phyloP scores from a whole-genome alignment of 2,797 vertebrate species.

The Sylvia borin region DNA sequence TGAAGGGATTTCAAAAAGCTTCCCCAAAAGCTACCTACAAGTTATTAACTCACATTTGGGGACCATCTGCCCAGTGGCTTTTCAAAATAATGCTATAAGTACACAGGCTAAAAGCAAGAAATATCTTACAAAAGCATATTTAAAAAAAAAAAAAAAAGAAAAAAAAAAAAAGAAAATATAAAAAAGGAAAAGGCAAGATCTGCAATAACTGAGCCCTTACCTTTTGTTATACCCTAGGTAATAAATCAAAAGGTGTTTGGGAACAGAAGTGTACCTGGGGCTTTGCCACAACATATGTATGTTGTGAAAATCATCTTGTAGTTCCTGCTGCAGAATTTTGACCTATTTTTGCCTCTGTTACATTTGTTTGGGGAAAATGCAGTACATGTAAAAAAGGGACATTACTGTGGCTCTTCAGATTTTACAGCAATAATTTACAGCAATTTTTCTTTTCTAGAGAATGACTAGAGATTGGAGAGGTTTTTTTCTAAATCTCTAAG shows the following conservation, averaged over 20 bases:
- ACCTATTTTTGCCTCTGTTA: background rate
- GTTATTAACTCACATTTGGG: conserved; percentile 40
- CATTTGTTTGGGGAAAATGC: background rate
- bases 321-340: background rate
- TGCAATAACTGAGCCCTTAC: background rate
- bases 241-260: background rate
- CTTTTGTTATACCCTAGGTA: background rate
- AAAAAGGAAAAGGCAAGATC: background rate
- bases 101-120: background rate
- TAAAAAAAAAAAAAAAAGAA: background rate
- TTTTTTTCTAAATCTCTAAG: background rate
- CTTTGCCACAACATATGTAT: background rate
- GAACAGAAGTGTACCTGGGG: background rate
- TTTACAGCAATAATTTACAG: background rate
- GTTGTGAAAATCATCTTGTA: background rate
- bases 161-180: background rate
- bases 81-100: conserved; percentile 31
- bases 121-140: background rate
- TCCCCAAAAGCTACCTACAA: conserved; percentile 44
- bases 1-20: conserved; percentile 50
- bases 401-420: background rate
- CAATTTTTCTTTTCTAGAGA: background rate
- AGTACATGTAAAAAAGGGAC: background rate
- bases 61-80: conserved; percentile 32
- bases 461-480: background rate